Percentiles rank a stretch among this genome's conserved stretches.
phyloP scores from a whole-genome alignment of 2,797 vertebrate genomes.

The Nyctalus aviator region DNA sequence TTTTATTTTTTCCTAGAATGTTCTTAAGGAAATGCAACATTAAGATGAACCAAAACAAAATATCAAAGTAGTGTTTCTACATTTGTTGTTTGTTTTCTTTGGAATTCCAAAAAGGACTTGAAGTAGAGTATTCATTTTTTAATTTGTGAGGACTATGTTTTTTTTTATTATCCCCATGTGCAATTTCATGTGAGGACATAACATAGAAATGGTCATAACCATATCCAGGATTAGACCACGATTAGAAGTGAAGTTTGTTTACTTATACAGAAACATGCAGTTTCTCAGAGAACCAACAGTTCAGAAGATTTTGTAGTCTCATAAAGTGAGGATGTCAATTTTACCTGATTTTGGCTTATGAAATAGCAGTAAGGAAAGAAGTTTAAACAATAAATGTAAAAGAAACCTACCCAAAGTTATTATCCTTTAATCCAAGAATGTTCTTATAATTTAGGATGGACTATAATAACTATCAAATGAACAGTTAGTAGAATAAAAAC shows the following conservation, averaged over 20 bases:
- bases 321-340: background rate
- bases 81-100: constrained; percentile 25
- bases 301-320: background rate
- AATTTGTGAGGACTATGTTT: background rate
- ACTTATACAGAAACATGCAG: background rate
- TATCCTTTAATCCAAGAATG: constrained; percentile 24
- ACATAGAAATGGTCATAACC: background rate
- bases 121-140: background rate
- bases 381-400: constrained; percentile 10
- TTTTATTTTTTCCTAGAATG: background rate
- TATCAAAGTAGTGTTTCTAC: background rate
- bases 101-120: constrained; percentile 3
- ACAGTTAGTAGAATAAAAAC: background rate
- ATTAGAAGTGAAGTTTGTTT: constrained; percentile 11
- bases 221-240: background rate
- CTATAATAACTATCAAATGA: background rate
- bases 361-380: constrained; percentile 26
- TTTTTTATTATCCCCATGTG: background rate
- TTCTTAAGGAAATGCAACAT: background rate
- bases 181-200: background rate
- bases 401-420: background rate
- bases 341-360: constrained; percentile 30
- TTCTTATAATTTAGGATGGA: background rate
- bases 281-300: background rate
- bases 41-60: constrained; percentile 52